A percentile compares a stretch with the other conserved stretches of the same genome.
Evolutionary conservation across 2,888 invertebrate genomes (phyloP).

Genomic region (Agapostemon virescens): DNA sequence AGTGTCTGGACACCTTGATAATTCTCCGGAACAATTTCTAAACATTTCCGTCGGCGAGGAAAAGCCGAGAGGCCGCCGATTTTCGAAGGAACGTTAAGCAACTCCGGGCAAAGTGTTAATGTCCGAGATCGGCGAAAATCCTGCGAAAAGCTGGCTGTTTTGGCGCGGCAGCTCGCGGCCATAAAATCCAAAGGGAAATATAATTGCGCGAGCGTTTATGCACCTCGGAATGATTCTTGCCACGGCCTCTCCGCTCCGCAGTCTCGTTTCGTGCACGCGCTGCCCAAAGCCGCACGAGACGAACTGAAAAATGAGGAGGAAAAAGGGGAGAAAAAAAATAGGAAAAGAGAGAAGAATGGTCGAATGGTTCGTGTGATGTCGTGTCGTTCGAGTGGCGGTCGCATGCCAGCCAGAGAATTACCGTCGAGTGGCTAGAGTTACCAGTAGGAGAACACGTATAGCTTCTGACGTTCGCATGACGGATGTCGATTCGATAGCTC

Average conservation of each 20-base stretch:
- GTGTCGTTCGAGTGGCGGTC: slow-evolving; percentile 76
- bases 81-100: background rate
- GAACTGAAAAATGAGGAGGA: slow-evolving; percentile 42
- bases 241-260: slow-evolving; percentile 4
- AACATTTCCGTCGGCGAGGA: background rate
- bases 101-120: background rate
- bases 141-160: background rate
- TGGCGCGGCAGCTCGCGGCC: background rate
- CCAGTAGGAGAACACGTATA: slow-evolving; percentile 67
- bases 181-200: slow-evolving; percentile 12
- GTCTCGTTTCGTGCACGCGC: slow-evolving; percentile 58
- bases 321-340: slow-evolving; percentile 15
- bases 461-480: slow-evolving; percentile 73
- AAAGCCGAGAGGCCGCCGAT: background rate
- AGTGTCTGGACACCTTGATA: background rate
- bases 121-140: background rate
- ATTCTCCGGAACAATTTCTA: background rate
- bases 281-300: slow-evolving; percentile 32
- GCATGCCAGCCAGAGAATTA: slow-evolving; percentile 77
- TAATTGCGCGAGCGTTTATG: slow-evolving; percentile 27
- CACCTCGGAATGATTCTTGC: slow-evolving; percentile 24
- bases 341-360: slow-evolving; percentile 49
- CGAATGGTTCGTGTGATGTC: slow-evolving; percentile 68
- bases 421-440: slow-evolving; percentile 75
- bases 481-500: slow-evolving; percentile 78